phyloP scores from a whole-genome alignment of 2,113 vertebrate species.

The Mohoua ochrocephala region DNA sequence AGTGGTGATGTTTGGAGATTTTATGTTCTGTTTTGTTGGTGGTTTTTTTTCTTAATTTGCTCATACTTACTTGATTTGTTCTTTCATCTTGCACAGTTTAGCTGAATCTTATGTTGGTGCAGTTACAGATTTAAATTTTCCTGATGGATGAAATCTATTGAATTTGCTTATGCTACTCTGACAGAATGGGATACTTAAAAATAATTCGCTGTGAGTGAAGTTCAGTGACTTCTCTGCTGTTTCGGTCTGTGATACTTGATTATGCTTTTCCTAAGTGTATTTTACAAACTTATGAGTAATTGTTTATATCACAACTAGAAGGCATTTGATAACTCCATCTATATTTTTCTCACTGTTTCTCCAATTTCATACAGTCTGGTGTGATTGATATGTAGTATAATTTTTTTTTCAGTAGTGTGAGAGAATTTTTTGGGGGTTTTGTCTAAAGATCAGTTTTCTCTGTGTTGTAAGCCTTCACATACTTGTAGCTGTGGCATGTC shows the following conservation, averaged over 20 bases:
- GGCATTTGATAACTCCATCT: not conserved
- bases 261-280: not conserved
- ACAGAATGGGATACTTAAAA: not conserved
- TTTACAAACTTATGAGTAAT: not conserved
- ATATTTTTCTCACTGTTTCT: not conserved
- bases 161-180: not conserved
- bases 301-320: not conserved
- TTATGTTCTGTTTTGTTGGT: not conserved
- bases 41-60: not conserved
- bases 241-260: not conserved
- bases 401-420: not conserved
- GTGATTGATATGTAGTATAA: not conserved
- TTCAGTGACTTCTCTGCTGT: not conserved
- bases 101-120: not conserved
- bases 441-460: not conserved
- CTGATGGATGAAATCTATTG: not conserved
- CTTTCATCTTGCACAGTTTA: not conserved
- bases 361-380: not conserved
- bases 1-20: not conserved
- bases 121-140: not conserved
- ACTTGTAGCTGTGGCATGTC: not conserved
- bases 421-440: not conserved
- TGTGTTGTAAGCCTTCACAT: not conserved
- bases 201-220: not conserved
- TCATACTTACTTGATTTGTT: not conserved